These are phyloP conservation scores for Eupithecia insigniata DNA, from an alignment of 2,888 invertebrate genomes.

Conservation along the genomic window DNA sequence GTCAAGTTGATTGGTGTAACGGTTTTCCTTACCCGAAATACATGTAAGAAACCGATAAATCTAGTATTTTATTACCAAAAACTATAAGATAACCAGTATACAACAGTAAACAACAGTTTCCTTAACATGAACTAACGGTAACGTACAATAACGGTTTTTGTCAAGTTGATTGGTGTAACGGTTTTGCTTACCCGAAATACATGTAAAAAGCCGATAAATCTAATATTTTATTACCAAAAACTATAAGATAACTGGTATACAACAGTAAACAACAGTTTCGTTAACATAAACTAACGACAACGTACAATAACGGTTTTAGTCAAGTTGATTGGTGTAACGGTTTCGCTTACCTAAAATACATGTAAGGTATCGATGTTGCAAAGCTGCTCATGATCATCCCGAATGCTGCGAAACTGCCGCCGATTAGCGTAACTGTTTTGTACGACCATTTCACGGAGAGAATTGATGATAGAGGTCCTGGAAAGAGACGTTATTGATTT, in stretches of 20 bases:
- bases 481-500: conserved; percentile 33
- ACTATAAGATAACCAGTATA: no score
- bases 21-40: no score
- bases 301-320: not conserved
- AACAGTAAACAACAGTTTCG: not conserved
- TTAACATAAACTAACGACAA: no score
- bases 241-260: no score
- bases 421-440: conserved; percentile 91
- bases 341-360: conserved; percentile 89
- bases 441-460: conserved; percentile 93
- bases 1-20: no score
- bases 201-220: no score
- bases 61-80: no score
- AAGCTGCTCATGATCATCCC: conserved; percentile 94
- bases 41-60: no score
- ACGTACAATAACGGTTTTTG: not conserved
- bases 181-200: conserved; percentile 87
- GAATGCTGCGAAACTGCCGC: conserved; percentile 91
- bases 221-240: no score
- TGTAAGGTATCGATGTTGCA: conserved; percentile 90
- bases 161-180: not conserved
- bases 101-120: not conserved
- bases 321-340: not conserved
- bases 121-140: no score
- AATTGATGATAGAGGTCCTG: conserved; percentile 94